Evolutionary conservation across 2,888 invertebrate genomes (phyloP).

Genomic region (Leptarthrus brevirostris): DNA sequence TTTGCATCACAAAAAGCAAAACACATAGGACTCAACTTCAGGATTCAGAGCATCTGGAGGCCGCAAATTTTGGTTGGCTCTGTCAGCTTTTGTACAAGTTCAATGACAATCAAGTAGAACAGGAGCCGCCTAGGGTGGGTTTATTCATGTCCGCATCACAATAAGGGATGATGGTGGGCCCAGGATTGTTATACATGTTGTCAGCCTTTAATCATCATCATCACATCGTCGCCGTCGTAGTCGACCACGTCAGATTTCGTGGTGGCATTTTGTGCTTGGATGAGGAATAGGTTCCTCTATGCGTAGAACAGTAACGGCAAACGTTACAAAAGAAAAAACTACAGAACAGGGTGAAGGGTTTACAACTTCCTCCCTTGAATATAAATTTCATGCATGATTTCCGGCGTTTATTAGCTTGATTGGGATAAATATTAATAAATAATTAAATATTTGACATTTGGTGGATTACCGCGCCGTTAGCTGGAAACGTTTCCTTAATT

Average conservation of each 20-base stretch:
- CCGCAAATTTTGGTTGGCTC: not conserved
- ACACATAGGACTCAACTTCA: not conserved
- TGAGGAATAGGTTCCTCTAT: slow-evolving; percentile 2
- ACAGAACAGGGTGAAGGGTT: slow-evolving; percentile 21
- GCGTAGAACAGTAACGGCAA: not conserved
- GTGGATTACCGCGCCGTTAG: not conserved
- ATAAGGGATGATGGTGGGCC: not conserved
- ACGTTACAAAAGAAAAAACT: not conserved
- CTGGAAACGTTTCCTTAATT: too few species aligned
- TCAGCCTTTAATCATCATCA: not conserved
- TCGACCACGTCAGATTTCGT: not conserved
- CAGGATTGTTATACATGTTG: slow-evolving; percentile 12
- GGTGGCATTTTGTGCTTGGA: not conserved
- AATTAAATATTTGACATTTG: not conserved
- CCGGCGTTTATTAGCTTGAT: slow-evolving; percentile 47
- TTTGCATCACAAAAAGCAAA: slow-evolving; percentile 3
- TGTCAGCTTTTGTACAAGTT: not conserved
- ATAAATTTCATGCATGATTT: slow-evolving; percentile 51
- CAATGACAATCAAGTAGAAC: not conserved
- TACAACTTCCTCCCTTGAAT: slow-evolving; percentile 28
- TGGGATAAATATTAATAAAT: slow-evolving; percentile 50
- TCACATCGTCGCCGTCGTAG: not conserved
- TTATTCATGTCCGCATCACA: not conserved
- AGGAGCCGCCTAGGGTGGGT: not conserved
- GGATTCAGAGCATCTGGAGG: not conserved